Base-by-base conservation (phyloP, 2,797 vertebrate species). In the Lemur catta region DNA sequence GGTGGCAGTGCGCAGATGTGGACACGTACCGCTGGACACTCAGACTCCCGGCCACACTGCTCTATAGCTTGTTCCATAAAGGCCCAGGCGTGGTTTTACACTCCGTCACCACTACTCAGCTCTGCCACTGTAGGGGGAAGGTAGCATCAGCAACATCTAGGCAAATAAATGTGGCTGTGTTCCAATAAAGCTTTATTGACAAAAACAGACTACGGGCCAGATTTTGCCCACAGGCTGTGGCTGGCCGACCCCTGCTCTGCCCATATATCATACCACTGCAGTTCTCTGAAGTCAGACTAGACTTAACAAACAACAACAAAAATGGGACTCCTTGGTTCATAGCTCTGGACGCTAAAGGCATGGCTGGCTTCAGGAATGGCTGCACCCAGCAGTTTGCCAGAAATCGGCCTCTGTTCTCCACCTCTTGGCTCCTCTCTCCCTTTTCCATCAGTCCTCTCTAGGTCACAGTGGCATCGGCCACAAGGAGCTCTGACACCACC, bases 381-480 rank as follows among this genome's bases (percentile, higher is more conserved):
- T 94, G 52, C 1, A 59, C 18, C 35, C 80, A 84, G 41, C 33
- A 41, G 41, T 30, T 41, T 12, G 69, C 11, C 17, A 55, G 84
- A 35, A 74, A 6, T 24, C 55, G 30, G n/a, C 33, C 55, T 71
- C 84, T 4, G 4, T 24, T 35, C 33, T 41, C 59, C 20, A 2
- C 10, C 46, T 48, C 10, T 4, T 65, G 26, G 26, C 10, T 12
- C 46, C 26, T 8, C 63, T 10, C 15, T 1, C 22, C 41, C 11
- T 6, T 13, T 4, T 11, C 59, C 50, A 1, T 8, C 50, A 30
- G 55, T 10, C 7, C 7, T 30, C n/a, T 28, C 14, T 7, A 4
- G 14, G 2, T 41, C 52, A 30, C 12, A 10, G 9, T 0, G 14
- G 30, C 2, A 1, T 2, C 0, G 0, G 46, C 17, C 72, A 6